phyloP scores from a whole-genome alignment of 2,888 invertebrate genomes.

The Coenonympha glycerion region DNA sequence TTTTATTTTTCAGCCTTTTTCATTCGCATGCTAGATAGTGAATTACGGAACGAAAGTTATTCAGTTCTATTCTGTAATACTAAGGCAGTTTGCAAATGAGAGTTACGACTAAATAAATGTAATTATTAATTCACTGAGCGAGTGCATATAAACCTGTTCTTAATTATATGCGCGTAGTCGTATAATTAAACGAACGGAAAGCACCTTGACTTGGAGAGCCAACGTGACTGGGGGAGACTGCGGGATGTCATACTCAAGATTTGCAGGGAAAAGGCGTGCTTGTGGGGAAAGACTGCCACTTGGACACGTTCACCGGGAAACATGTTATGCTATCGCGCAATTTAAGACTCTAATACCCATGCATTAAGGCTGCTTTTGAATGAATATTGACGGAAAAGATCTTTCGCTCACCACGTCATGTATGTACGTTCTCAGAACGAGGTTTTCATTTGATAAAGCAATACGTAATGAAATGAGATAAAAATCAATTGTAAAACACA shows the following conservation, averaged over 20 bases:
- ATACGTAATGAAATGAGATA: too few species aligned
- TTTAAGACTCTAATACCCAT: constrained; percentile 4
- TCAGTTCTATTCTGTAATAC: not conserved
- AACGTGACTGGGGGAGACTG: constrained; percentile 44
- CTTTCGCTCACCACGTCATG: constrained; percentile 46
- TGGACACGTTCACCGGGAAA: constrained; percentile 55
- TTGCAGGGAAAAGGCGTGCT: constrained; percentile 49
- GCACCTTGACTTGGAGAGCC: constrained; percentile 43
- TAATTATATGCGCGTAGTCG: constrained; percentile 31
- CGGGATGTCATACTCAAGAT: constrained; percentile 59
- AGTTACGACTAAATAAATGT: not conserved
- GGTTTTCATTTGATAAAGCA: constrained; percentile 59
- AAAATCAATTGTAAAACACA: too few species aligned
- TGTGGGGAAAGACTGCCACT: constrained; percentile 46
- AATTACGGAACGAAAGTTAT: too few species aligned
- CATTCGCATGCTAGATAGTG: too few species aligned
- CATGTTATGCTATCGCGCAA: constrained; percentile 9
- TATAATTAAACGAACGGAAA: constrained; percentile 43
- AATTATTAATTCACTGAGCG: not conserved
- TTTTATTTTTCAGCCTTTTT: too few species aligned
- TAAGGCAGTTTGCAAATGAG: not conserved
- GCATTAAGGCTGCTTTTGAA: constrained; percentile 5
- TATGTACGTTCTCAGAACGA: constrained; percentile 67
- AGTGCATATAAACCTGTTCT: constrained; percentile 11
- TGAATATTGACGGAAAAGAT: constrained; percentile 9